These are phyloP conservation scores for Sarcophaga carnaria DNA, from an alignment of 2,888 invertebrate genomes.

Conservation along the genomic window DNA sequence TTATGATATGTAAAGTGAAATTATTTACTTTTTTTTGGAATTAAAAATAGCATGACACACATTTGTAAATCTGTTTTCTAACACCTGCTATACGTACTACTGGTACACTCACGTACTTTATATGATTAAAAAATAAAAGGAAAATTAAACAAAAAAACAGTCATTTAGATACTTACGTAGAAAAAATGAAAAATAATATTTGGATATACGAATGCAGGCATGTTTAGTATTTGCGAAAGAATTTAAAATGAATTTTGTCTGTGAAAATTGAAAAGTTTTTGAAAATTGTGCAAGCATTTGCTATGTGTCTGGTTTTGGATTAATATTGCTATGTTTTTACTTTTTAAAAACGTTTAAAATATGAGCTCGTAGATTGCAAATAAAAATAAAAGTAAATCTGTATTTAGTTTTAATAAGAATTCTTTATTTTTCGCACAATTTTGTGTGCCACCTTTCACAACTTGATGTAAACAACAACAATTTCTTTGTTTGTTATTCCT, in stretches of 20 bases:
- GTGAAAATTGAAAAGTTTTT: neutral
- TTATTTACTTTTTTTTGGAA: conserved; percentile 26
- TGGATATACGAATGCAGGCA: neutral
- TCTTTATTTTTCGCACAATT: too few relatives aligned
- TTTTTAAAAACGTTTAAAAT: too few relatives aligned
- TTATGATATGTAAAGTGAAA: too few relatives aligned
- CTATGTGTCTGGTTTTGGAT: too few relatives aligned
- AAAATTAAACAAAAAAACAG: neutral
- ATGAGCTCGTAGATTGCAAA: too few relatives aligned
- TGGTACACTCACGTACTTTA: conserved; percentile 17
- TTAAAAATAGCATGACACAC: conserved; percentile 48
- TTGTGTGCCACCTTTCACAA: too few relatives aligned
- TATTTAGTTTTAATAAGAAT: too few relatives aligned
- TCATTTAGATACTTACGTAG: neutral
- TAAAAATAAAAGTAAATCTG: too few relatives aligned
- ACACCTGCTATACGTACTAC: conserved; percentile 17
- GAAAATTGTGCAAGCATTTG: neutral
- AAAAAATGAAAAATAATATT: neutral
- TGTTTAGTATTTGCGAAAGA: conserved; percentile 9
- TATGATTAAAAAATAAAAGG: conserved; percentile 43
- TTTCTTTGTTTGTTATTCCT: too few relatives aligned
- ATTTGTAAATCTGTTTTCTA: conserved; percentile 41
- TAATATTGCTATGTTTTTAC: too few relatives aligned
- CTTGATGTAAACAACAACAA: too few relatives aligned
- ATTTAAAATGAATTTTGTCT: conserved; percentile 50